These are phyloP conservation scores for Rallus crepitans DNA, from an alignment of 2,797 vertebrate genomes.

Conservation along the genomic window DNA sequence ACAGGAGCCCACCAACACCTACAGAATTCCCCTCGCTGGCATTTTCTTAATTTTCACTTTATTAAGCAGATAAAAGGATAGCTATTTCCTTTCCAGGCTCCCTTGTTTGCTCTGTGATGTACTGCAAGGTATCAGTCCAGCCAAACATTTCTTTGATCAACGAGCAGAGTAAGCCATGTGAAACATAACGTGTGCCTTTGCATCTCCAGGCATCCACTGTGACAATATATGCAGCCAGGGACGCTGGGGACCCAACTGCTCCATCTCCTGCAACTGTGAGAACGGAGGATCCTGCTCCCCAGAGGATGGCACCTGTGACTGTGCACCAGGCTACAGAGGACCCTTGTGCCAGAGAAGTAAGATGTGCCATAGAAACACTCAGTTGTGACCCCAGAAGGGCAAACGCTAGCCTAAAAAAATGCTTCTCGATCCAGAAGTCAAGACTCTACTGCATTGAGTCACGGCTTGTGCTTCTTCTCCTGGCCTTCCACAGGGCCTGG, in stretches of 20 bases:
- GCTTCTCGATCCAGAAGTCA: not conserved
- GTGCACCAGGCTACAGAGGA: slow-evolving; percentile 94
- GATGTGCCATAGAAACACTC: slow-evolving; percentile 35
- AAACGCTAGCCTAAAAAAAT: not conserved
- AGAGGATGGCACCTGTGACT: slow-evolving; percentile 94
- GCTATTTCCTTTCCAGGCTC: slow-evolving; percentile 2
- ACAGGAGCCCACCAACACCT: not conserved
- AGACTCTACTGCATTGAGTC: not conserved
- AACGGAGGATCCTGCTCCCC: slow-evolving; percentile 96
- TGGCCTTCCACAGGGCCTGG: not conserved
- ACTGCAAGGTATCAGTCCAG: not conserved
- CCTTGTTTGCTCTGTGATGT: not conserved
- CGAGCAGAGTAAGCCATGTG: not conserved
- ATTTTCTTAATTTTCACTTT: slow-evolving; percentile 52
- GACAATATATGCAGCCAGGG: slow-evolving; percentile 91
- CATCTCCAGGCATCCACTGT: slow-evolving; percentile 89
- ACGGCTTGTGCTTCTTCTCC: not conserved
- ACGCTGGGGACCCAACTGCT: slow-evolving; percentile 97
- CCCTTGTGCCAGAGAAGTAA: slow-evolving; percentile 97
- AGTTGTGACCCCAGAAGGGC: not conserved
- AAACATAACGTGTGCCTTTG: not conserved
- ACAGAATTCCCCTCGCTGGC: not conserved
- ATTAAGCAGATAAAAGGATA: slow-evolving; percentile 50
- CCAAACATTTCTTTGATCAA: not conserved
- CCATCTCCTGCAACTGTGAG: slow-evolving; percentile 94